Evolutionary conservation across 1,140 invertebrate genomes (phyloP).

Genomic region (Stegodyphus dumicola): DNA sequence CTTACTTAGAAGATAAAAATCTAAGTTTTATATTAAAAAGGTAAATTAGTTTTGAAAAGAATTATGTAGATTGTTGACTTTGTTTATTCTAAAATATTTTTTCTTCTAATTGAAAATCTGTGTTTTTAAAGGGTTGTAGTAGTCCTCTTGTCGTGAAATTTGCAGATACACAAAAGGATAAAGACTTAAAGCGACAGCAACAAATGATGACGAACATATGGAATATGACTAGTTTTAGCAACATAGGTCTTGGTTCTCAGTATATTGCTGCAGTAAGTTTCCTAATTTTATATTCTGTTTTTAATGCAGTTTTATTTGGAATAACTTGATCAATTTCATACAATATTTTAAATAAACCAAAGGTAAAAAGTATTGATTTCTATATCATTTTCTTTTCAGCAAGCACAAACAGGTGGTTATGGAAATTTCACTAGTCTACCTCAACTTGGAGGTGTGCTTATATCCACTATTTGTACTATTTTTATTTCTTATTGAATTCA

Average conservation of each 20-base stretch:
- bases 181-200: constrained; percentile 94
- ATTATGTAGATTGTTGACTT: too few species aligned
- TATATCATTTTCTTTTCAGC: constrained; percentile 23
- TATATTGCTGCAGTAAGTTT: constrained; percentile 69
- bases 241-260: constrained; percentile 69
- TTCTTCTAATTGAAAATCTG: too few species aligned
- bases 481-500: background rate
- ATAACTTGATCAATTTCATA: too few species aligned
- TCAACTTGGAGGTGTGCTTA: constrained; percentile 54
- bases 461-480: background rate
- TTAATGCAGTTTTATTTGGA: background rate
- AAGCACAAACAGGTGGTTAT: constrained; percentile 57
- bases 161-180: constrained; percentile 98
- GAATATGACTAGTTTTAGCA: constrained; percentile 73
- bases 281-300: background rate
- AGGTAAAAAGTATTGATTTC: background rate
- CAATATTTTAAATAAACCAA: background rate
- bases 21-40: too few species aligned
- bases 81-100: too few species aligned
- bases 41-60: too few species aligned
- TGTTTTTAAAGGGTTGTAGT: constrained; percentile 81
- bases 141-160: constrained; percentile 98
- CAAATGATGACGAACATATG: constrained; percentile 90
- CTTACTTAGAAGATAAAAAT: too few species aligned
- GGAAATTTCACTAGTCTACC: constrained; percentile 58